Conservation (phyloP, 2,888 invertebrate species). For the Sepiola atlantica region DNA sequence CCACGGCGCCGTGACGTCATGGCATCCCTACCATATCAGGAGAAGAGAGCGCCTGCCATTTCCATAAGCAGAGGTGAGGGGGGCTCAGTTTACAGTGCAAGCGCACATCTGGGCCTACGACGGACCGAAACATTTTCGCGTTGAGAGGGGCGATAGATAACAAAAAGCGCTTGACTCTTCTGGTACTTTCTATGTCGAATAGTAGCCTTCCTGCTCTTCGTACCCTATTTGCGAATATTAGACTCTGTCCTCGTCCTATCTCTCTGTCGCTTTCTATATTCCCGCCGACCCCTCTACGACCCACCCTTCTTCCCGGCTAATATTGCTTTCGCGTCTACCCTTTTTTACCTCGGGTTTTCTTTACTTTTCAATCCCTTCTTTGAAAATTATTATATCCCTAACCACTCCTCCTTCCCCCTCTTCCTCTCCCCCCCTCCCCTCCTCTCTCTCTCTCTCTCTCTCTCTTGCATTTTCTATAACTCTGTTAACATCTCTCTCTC, state of each 20-base stretch:
- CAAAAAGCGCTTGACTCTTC: not conserved
- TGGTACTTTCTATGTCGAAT: not conserved
- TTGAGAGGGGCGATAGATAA: not conserved
- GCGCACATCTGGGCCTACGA: not conserved
- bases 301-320: not conserved
- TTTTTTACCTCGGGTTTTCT: not conserved
- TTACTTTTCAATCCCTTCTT: not conserved
- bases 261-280: not conserved
- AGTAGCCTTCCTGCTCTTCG: not conserved
- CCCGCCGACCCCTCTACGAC: not conserved
- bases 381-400: not conserved
- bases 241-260: not conserved
- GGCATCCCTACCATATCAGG: constrained; percentile 1
- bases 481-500: not conserved
- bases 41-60: not conserved
- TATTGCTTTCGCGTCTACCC: not conserved
- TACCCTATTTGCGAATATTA: not conserved
- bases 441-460: not conserved
- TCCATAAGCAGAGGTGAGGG: not conserved
- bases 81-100: not conserved
- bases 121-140: not conserved
- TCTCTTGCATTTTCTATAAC: too few species aligned
- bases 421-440: not conserved
- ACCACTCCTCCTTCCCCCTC: not conserved
- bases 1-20: not conserved